Percentiles rank a stretch among this genome's conserved stretches.
Evolutionary conservation across 1,140 invertebrate species (phyloP).

Genomic region (Megathymus violae): DNA sequence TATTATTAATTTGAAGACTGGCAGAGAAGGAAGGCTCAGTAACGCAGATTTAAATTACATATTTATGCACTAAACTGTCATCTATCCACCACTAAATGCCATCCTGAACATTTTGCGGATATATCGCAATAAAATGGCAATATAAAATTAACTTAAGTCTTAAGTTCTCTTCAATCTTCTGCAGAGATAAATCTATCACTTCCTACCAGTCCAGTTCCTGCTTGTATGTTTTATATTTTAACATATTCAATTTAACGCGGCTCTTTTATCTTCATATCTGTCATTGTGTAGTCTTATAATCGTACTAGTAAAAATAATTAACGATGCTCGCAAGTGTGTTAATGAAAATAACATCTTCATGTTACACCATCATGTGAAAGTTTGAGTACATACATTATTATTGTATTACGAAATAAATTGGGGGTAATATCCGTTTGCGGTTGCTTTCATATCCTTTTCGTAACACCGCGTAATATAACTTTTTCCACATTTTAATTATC

Average conservation of each 20-base stretch:
- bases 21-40: no score
- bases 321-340: background rate
- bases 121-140: no score
- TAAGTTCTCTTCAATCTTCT: no score
- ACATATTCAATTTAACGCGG: background rate
- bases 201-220: background rate
- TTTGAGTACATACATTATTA: conserved; percentile 2
- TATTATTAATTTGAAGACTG: no score
- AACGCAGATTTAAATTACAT: no score
- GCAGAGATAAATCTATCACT: no score
- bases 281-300: background rate
- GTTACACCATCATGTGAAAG: conserved; percentile 17
- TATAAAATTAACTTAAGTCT: no score
- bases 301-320: conserved; percentile 2
- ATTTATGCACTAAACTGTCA: no score
- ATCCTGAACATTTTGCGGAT: no score
- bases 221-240: background rate
- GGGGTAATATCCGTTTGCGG: conserved; percentile 14
- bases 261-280: conserved; percentile 5
- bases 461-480: conserved; percentile 4
- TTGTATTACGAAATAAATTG: conserved; percentile 19
- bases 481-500: background rate
- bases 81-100: no score
- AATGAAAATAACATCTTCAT: conserved; percentile 12
- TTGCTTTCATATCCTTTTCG: conserved; percentile 24